Evolutionary conservation across 2,113 vertebrate genomes (phyloP).

Genomic region (Marmota flaviventris): DNA sequence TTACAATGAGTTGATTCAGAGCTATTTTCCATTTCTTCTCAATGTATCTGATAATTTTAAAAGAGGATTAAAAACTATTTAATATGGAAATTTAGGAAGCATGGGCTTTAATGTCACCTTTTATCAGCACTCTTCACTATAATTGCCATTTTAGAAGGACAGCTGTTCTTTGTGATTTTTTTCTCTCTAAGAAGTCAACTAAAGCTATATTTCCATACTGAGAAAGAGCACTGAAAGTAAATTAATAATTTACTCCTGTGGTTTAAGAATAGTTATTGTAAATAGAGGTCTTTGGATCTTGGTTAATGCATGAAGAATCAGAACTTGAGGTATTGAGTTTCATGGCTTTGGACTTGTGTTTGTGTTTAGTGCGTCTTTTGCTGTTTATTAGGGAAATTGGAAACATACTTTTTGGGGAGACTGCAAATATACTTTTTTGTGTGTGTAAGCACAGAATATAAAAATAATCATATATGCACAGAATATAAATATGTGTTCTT

Average conservation of each 20-base stretch:
- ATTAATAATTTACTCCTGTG: background rate
- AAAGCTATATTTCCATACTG: background rate
- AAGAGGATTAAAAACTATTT: background rate
- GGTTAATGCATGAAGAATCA: slow-evolving; percentile 46
- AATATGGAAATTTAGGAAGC: background rate
- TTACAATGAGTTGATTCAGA: slow-evolving; percentile 2
- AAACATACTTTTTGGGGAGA: background rate
- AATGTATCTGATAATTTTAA: slow-evolving; percentile 33
- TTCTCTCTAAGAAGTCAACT: background rate
- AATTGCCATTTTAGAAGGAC: background rate
- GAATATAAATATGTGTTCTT: background rate
- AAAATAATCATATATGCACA: background rate
- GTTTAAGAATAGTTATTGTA: slow-evolving; percentile 25
- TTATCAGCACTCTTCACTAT: background rate
- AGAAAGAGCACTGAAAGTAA: background rate
- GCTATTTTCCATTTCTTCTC: slow-evolving; percentile 27
- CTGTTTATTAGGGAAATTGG: background rate
- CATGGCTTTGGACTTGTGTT: slow-evolving; percentile 17
- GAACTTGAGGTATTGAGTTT: slow-evolving; percentile 11
- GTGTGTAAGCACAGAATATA: background rate
- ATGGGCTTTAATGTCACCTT: background rate
- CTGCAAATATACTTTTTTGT: background rate
- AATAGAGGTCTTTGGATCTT: background rate
- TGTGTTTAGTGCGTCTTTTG: background rate
- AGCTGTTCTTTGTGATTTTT: background rate